Conservation (phyloP, 2,797 vertebrate species). For the Tamandua tetradactyla region DNA sequence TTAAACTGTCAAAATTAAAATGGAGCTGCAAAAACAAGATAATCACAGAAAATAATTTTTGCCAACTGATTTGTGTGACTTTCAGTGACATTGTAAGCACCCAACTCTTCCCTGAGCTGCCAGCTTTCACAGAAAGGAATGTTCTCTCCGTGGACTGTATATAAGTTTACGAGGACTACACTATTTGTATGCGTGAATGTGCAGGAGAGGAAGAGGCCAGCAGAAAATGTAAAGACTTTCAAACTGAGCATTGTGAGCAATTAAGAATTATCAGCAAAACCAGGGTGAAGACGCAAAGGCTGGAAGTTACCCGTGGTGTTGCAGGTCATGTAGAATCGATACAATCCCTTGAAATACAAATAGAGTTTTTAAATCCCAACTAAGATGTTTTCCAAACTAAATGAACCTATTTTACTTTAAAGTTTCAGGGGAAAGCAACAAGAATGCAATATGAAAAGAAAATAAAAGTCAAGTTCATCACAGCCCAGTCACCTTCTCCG, state of each 20-base stretch:
- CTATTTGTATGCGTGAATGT: not conserved
- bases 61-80: slow-evolving; percentile 78
- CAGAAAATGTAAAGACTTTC: not conserved
- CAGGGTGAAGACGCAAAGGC: not conserved
- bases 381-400: slow-evolving; percentile 44
- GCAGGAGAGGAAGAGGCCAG: not conserved
- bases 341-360: slow-evolving; percentile 63
- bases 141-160: not conserved
- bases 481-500: not conserved
- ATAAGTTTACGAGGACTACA: not conserved
- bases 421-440: not conserved
- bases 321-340: slow-evolving; percentile 8
- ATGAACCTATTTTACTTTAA: slow-evolving; percentile 58
- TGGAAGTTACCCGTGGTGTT: not conserved
- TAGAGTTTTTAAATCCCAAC: slow-evolving; percentile 33
- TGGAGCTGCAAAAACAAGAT: slow-evolving; percentile 72
- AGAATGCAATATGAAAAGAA: slow-evolving; percentile 62
- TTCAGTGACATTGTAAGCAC: slow-evolving; percentile 76
- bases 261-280: slow-evolving; percentile 47
- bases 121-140: slow-evolving; percentile 56
- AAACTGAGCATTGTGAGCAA: not conserved
- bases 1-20: slow-evolving; percentile 83
- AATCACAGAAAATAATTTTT: slow-evolving; percentile 77
- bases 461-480: slow-evolving; percentile 33
- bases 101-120: slow-evolving; percentile 42